A percentile compares a stretch with the other conserved stretches of the same genome.
Conservation (phyloP, 2,888 invertebrate species). For the Diachrysia chrysitis region DNA sequence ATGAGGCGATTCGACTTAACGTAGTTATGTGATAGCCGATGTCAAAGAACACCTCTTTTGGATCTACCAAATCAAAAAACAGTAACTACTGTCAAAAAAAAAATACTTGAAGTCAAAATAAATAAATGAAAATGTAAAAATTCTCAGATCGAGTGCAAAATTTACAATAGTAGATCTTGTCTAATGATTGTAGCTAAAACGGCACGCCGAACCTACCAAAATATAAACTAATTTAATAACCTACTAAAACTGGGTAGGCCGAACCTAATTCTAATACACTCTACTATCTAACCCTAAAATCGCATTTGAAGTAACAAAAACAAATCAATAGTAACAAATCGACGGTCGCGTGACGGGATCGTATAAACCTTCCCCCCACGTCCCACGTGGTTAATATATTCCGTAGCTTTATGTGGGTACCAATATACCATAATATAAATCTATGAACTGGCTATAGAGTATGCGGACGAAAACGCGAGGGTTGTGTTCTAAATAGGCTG, state of each 20-base stretch:
- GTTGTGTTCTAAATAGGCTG: constrained; percentile 5
- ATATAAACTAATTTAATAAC: background rate
- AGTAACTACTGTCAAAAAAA: too few species aligned
- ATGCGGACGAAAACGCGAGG: constrained; percentile 15
- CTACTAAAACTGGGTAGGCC: background rate
- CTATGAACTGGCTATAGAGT: constrained; percentile 22
- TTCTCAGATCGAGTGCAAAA: too few species aligned
- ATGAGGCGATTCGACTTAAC: too few species aligned
- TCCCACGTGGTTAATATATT: constrained; percentile 48
- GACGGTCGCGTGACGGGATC: constrained; percentile 40
- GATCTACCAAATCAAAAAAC: too few species aligned
- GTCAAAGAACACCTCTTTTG: too few species aligned
- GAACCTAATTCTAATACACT: constrained; percentile 7
- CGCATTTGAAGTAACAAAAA: constrained; percentile 33
- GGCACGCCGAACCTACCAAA: background rate
- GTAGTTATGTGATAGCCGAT: too few species aligned
- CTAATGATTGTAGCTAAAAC: too few species aligned
- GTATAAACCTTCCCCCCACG: constrained; percentile 34
- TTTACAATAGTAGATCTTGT: too few species aligned
- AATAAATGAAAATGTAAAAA: too few species aligned
- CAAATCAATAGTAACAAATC: constrained; percentile 43
- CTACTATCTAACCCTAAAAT: constrained; percentile 25
- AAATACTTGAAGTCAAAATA: too few species aligned
- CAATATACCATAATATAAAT: constrained; percentile 51
- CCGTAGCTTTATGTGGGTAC: constrained; percentile 34